Conservation (phyloP, 2,797 vertebrate genomes). For the Uromys caudimaculatus region DNA sequence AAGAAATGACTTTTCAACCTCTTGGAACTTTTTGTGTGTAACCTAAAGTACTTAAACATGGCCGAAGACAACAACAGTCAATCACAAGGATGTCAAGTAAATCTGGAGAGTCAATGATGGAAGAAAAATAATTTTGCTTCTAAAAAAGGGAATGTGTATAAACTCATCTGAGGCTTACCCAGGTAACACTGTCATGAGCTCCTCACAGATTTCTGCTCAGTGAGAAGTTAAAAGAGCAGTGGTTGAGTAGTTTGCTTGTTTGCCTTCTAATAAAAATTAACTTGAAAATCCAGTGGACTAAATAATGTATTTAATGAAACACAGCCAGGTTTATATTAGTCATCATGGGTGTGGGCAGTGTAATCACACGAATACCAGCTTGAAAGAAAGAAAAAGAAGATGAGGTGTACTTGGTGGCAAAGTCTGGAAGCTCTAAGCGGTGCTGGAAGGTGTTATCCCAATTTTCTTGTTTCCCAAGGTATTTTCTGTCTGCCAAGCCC, state of each 20-base stretch:
- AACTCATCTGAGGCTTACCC: accelerated
- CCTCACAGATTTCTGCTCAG: neutral
- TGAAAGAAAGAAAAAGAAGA: neutral
- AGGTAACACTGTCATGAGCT: neutral
- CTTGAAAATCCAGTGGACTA: neutral
- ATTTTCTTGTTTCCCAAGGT: neutral
- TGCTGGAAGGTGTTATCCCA: neutral
- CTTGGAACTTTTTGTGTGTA: neutral
- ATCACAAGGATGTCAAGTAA: neutral
- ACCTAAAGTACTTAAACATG: neutral
- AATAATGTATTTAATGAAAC: neutral
- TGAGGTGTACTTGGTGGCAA: neutral
- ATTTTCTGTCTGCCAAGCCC: neutral
- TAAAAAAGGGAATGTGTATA: accelerated
- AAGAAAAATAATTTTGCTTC: neutral
- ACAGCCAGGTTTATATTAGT: neutral
- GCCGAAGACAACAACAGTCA: neutral
- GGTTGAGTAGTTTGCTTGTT: neutral
- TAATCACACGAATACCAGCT: neutral
- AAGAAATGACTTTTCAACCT: slow-evolving; percentile 26
- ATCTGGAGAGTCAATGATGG: too few species aligned
- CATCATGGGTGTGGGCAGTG: neutral
- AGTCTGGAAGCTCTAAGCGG: neutral
- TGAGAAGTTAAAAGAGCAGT: neutral
- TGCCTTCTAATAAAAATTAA: neutral